phyloP scores from a whole-genome alignment of 2,888 invertebrate species.

The Chalcis sispes region DNA sequence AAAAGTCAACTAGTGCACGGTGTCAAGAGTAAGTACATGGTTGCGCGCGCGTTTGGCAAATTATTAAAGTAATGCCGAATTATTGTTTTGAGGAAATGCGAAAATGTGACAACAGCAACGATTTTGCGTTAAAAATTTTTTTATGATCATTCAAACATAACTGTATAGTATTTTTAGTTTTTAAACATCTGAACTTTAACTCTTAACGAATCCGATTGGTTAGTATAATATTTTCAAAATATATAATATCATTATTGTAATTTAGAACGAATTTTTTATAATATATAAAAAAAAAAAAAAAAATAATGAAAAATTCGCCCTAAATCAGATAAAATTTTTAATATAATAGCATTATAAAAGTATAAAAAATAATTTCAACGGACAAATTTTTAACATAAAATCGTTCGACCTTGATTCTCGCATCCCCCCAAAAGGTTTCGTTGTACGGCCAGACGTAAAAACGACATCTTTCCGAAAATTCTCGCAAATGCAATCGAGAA shows the following conservation, averaged over 20 bases:
- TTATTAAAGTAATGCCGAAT: slow-evolving; percentile 2
- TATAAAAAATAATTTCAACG: neutral
- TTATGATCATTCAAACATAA: too few relatives aligned
- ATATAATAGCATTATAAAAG: neutral
- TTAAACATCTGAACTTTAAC: neutral
- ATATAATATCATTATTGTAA: too few relatives aligned
- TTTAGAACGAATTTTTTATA: neutral
- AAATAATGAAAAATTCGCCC: too few relatives aligned
- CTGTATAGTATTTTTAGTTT: neutral
- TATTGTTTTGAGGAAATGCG: slow-evolving; percentile 9
- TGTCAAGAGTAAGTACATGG: slow-evolving; percentile 47
- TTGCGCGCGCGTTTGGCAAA: slow-evolving; percentile 39
- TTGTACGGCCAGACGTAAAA: slow-evolving; percentile 13
- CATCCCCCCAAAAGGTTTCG: slow-evolving; percentile 22
- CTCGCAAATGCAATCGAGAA: neutral
- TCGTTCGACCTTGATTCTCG: neutral
- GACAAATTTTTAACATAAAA: slow-evolving; percentile 19
- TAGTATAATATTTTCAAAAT: neutral
- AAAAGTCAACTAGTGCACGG: slow-evolving; percentile 43
- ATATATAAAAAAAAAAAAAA: too few relatives aligned
- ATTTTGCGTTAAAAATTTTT: too few relatives aligned
- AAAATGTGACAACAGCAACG: too few relatives aligned
- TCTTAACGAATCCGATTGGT: neutral
- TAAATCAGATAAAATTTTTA: too few relatives aligned
- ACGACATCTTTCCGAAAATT: neutral